A percentile compares a stretch with the other conserved stretches of the same genome.
Evolutionary conservation across 2,797 vertebrate species (phyloP).

Genomic region (Acanthopagrus latus): DNA sequence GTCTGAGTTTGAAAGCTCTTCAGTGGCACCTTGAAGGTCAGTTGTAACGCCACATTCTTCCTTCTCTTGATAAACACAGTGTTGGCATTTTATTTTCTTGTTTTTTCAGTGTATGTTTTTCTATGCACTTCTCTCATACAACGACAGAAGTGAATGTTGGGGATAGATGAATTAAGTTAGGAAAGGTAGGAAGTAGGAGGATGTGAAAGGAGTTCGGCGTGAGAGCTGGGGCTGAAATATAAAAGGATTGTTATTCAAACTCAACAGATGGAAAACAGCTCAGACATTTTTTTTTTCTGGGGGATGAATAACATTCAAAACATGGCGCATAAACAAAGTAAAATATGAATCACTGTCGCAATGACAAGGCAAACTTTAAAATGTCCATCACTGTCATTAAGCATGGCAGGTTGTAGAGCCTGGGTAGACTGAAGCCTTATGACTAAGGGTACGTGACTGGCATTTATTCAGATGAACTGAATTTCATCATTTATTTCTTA

Average conservation of each 20-base stretch:
- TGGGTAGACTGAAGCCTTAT: background rate
- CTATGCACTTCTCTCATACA: background rate
- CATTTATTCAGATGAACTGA: background rate
- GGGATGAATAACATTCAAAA: background rate
- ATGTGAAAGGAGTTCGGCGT: background rate
- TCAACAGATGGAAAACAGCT: background rate
- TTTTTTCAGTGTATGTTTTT: background rate
- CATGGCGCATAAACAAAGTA: background rate
- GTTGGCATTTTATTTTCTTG: background rate
- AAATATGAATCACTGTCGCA: background rate
- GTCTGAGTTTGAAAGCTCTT: slow-evolving; percentile 40
- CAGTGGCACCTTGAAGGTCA: slow-evolving; percentile 28
- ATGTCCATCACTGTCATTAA: background rate
- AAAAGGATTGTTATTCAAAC: background rate
- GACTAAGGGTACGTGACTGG: background rate
- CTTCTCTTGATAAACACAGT: background rate
- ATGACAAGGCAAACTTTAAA: background rate
- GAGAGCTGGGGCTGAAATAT: background rate
- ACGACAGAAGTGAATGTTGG: background rate
- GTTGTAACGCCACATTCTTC: slow-evolving; percentile 14
- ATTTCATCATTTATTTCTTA: background rate
- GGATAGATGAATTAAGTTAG: background rate
- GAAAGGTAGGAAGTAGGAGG: background rate
- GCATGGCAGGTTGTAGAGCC: background rate
- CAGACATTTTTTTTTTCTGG: background rate